Base-by-base conservation (phyloP, 2,888 invertebrate species). In the Augochlorella aurata region DNA sequence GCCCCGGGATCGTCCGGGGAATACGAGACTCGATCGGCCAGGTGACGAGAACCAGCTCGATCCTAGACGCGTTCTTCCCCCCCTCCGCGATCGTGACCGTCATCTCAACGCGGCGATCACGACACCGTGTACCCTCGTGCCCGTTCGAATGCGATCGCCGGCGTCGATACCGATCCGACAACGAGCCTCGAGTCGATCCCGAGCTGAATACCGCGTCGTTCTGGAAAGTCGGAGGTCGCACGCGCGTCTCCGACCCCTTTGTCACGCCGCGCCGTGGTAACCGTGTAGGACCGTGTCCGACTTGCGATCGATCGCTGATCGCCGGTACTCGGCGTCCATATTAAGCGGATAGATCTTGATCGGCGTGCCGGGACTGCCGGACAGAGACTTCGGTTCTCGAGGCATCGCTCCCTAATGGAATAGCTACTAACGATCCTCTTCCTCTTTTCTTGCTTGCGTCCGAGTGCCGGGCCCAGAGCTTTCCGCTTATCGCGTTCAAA, bases 41-140 rank as follows among this genome's bases (percentile, higher is more conserved):
- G 83, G 85, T 84, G 86, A 85, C 87, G 87, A 87, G 84, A 81
- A 87, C 85, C 86, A 87, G 87, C 87, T 80, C 84, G 87, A 82
- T 79, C 72, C 83, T 76, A 71, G 79, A 84, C 81, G 87, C 82
- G 54, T 21, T 21, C 9, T 12, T 9, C 18, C 50, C 18, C 50
- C 18, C 18, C 1, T 7, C 1, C 75, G 71, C 77, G 81, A 84
- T 87, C 87, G 87, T 87, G 87, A 87, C 87, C 77, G 87, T 82
- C 84, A 84, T 87, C 61, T 50, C 66, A 80, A 83, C 61, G 10
- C 38, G 50, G 49, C 14, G 79, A 79, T 68, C 61, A 79, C 72
- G 80, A 72, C 79, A 79, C 77, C 50, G 72, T 69, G 70, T 68
- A 61, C 38, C 21, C 63, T 44, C 44, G 61, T 61, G 18, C 52